These are phyloP conservation scores for Mystacides longicornis DNA, from an alignment of 2,888 invertebrate species.

Conservation along the genomic window DNA sequence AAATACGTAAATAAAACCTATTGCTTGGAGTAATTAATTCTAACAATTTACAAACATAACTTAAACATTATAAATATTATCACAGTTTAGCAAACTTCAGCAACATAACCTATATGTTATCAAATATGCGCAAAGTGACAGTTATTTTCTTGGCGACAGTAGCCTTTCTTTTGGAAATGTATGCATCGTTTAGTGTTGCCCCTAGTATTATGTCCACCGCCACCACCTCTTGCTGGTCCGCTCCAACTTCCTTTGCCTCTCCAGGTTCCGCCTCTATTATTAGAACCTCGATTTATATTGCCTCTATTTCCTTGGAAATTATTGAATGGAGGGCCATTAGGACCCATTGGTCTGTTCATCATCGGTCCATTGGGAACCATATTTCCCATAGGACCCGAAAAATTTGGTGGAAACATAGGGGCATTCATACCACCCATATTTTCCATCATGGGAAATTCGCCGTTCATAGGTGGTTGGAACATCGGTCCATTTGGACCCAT, in stretches of 20 bases:
- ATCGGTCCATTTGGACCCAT: constrained; percentile 23
- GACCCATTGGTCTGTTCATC: constrained; percentile 28
- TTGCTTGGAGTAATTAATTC: too few species aligned
- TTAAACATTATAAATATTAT: constrained; percentile 1
- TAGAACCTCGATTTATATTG: constrained; percentile 30
- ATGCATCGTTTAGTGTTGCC: constrained; percentile 60
- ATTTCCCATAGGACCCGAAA: constrained; percentile 38
- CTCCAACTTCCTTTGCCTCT: constrained; percentile 47
- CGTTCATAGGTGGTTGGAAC: constrained; percentile 13
- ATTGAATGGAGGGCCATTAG: constrained; percentile 31
- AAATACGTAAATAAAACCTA: too few species aligned
- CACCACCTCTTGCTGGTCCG: constrained; percentile 41
- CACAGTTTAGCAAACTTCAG: background rate
- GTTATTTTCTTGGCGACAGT: constrained; percentile 72
- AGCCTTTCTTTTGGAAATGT: constrained; percentile 72
- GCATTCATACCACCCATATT: constrained; percentile 27
- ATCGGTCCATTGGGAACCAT: constrained; percentile 32
- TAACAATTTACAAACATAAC: too few species aligned
- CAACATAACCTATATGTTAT: background rate
- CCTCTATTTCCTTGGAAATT: constrained; percentile 28
- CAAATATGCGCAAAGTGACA: constrained; percentile 72
- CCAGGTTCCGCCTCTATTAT: constrained; percentile 43
- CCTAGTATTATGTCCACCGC: constrained; percentile 43
- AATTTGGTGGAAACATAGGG: constrained; percentile 47
- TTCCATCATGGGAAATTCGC: constrained; percentile 37